Conservation (phyloP, 2,113 vertebrate genomes). For the Camelus dromedarius region DNA sequence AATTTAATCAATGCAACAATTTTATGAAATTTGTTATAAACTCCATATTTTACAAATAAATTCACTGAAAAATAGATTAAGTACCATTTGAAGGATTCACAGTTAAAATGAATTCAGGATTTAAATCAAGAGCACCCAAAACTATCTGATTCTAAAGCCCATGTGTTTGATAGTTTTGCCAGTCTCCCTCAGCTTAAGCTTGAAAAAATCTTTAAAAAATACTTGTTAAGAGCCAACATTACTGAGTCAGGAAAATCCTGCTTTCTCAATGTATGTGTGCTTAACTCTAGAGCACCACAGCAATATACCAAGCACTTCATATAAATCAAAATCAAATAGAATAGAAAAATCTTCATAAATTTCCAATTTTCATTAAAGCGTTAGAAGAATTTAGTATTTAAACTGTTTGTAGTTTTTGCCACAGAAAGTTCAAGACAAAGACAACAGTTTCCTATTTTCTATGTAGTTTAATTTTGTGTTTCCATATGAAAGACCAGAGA, state of each 20-base stretch:
- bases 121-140: neutral
- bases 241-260: neutral
- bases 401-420: neutral
- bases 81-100: neutral
- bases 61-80: neutral
- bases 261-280: neutral
- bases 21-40: neutral
- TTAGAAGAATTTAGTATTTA: neutral
- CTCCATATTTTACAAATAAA: neutral
- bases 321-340: neutral
- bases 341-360: neutral
- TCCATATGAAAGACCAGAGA: conserved; percentile 1
- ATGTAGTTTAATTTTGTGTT: neutral
- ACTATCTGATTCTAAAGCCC: neutral
- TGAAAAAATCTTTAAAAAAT: neutral
- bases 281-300: neutral
- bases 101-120: neutral
- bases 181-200: neutral
- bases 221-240: neutral
- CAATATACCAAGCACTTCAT: neutral
- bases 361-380: neutral
- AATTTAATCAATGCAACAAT: neutral
- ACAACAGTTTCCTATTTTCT: neutral
- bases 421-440: conserved; percentile 9
- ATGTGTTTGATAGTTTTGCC: neutral